Evolutionary conservation across 2,797 vertebrate genomes (phyloP).

Genomic region (Tokudaia muenninki): DNA sequence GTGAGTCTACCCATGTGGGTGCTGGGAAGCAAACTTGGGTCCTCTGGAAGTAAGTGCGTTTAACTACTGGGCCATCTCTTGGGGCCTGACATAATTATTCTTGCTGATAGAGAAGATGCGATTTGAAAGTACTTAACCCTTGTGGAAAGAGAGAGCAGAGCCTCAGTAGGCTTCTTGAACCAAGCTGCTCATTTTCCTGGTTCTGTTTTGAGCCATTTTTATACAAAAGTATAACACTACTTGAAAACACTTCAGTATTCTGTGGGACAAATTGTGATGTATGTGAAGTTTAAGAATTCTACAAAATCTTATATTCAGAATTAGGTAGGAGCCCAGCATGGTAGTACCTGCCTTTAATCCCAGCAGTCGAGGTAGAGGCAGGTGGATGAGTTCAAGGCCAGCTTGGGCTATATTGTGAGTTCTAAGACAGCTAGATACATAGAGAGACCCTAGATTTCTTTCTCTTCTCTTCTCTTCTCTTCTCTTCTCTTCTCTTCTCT

Average conservation of each 20-base stretch:
- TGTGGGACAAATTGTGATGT: neutral
- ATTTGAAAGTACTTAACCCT: neutral
- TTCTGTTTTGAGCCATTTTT: neutral
- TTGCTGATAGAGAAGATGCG: neutral
- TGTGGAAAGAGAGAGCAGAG: neutral
- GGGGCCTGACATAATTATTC: neutral
- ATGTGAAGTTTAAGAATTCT: neutral
- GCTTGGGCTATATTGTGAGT: neutral
- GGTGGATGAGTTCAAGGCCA: neutral
- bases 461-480: accelerated
- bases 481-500: too few species aligned
- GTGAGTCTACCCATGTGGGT: neutral
- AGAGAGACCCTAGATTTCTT: neutral
- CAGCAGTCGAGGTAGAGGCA: neutral
- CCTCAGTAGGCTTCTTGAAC: neutral
- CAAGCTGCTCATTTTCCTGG: neutral
- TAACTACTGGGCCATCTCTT: neutral
- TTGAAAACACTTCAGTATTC: neutral
- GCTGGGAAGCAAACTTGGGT: neutral
- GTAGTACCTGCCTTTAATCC: neutral
- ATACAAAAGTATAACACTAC: neutral
- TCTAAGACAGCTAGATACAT: neutral
- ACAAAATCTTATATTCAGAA: neutral
- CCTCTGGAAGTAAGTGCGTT: neutral
- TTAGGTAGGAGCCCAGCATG: neutral